A percentile compares a stretch with the other conserved stretches of the same genome.
These are phyloP conservation scores for Tenthredo notha DNA, from an alignment of 2,888 invertebrate genomes.

Conservation along the genomic window DNA sequence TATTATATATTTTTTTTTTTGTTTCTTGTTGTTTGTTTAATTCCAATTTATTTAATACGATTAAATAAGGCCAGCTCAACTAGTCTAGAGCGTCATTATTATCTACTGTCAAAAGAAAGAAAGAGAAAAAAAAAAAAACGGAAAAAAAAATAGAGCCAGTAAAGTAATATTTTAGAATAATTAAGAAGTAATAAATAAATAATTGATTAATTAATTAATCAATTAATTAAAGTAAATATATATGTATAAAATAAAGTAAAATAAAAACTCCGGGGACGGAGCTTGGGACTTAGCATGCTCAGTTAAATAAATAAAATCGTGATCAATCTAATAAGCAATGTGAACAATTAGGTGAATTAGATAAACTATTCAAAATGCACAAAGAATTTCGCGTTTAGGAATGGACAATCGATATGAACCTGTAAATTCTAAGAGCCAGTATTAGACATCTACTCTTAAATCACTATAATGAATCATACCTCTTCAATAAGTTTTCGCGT, in stretches of 20 bases:
- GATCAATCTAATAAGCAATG: conserved; percentile 68
- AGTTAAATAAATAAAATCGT: conserved; percentile 75
- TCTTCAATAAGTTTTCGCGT: conserved; percentile 24
- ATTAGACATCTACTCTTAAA: conserved; percentile 63
- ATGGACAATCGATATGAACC: conserved; percentile 73
- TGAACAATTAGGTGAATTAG: conserved; percentile 58
- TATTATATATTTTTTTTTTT: background rate
- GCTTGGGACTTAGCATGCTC: conserved; percentile 79
- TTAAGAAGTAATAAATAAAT: conserved; percentile 16
- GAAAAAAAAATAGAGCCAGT: conserved; percentile 59
- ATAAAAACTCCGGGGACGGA: conserved; percentile 74
- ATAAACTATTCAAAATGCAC: conserved; percentile 67
- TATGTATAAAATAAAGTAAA: conserved; percentile 17
- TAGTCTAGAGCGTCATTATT: conserved; percentile 77
- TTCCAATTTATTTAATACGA: conserved; percentile 67
- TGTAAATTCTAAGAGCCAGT: conserved; percentile 69
- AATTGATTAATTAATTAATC: conserved; percentile 10
- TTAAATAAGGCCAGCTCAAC: conserved; percentile 77
- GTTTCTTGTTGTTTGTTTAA: conserved; percentile 57
- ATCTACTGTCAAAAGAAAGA: conserved; percentile 70
- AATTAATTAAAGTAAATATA: conserved; percentile 10
- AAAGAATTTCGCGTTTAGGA: conserved; percentile 78
- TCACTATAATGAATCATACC: conserved; percentile 36
- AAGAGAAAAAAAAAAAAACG: conserved; percentile 65
- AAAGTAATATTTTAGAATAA: conserved; percentile 60